Evolutionary conservation across 2,797 vertebrate species (phyloP).

Genomic region (Rhodeus uyekii): DNA sequence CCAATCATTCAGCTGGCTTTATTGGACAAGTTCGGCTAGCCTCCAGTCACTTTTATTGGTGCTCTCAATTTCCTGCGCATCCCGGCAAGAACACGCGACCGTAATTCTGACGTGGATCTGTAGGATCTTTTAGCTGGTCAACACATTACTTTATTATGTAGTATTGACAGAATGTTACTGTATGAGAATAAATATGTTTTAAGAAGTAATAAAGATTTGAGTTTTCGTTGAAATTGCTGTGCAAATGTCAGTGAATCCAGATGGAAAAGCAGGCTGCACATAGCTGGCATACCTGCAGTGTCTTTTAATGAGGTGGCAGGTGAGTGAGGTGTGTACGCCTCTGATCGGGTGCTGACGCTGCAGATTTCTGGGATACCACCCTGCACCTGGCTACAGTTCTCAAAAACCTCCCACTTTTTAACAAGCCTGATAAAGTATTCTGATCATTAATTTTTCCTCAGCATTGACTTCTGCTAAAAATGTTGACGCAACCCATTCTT

Average conservation of each 20-base stretch:
- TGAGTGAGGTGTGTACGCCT: conserved; percentile 24
- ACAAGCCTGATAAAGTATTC: neutral
- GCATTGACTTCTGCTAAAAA: neutral
- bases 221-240: conserved; percentile 27
- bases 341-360: conserved; percentile 54
- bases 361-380: conserved; percentile 64
- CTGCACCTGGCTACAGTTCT: conserved; percentile 47
- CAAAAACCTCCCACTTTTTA: neutral
- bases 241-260: conserved; percentile 25
- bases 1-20: conserved; percentile 26
- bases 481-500: neutral
- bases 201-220: neutral
- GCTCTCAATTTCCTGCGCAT: conserved; percentile 34
- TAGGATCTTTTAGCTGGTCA: no score
- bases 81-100: neutral
- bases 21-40: conserved; percentile 33
- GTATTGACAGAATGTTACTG: neutral
- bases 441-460: neutral
- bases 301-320: conserved; percentile 31
- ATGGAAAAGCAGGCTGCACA: conserved; percentile 39
- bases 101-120: conserved; percentile 8
- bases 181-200: neutral
- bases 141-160: neutral
- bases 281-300: conserved; percentile 53
- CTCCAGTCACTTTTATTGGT: conserved; percentile 41